Evolutionary conservation across 92 coral and sea anemone genomes (phyloP).

Genomic region (Paragorgia papillata): DNA sequence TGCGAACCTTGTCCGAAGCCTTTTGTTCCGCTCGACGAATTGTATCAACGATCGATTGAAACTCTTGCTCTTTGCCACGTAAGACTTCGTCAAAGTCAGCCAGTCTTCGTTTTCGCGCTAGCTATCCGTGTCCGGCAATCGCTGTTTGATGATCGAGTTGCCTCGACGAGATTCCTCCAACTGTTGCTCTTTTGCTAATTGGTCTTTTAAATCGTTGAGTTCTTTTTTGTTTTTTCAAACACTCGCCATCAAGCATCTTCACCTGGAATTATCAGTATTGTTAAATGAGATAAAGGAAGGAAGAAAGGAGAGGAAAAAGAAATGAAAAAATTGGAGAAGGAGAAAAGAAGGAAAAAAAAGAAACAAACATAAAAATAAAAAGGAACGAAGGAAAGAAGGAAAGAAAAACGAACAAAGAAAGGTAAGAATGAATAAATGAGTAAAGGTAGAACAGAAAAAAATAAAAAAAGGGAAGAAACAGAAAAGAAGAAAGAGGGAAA

Average conservation of each 20-base stretch:
- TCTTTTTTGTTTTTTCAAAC: constrained; percentile 93
- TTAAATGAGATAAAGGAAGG: neutral
- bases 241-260: constrained; percentile 94
- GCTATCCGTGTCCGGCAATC: constrained; percentile 88
- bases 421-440: neutral
- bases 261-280: constrained; percentile 57
- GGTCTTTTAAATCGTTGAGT: constrained; percentile 93
- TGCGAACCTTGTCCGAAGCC: constrained; percentile 46
- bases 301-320: too few species aligned
- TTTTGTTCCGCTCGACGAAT: constrained; percentile 43
- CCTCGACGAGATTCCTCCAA: constrained; percentile 94
- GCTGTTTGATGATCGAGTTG: constrained; percentile 88
- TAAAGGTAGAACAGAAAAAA: neutral
- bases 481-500: too few species aligned
- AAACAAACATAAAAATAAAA: neutral
- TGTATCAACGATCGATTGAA: constrained; percentile 29
- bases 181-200: constrained; percentile 95
- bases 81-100: constrained; percentile 84
- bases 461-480: too few species aligned
- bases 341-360: neutral
- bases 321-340: neutral
- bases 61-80: constrained; percentile 43
- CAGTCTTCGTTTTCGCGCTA: constrained; percentile 77
- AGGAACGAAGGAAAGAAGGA: neutral
- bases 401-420: neutral